Evolutionary conservation across 2,797 vertebrate genomes (phyloP).

Genomic region (Mastacembelus armatus): DNA sequence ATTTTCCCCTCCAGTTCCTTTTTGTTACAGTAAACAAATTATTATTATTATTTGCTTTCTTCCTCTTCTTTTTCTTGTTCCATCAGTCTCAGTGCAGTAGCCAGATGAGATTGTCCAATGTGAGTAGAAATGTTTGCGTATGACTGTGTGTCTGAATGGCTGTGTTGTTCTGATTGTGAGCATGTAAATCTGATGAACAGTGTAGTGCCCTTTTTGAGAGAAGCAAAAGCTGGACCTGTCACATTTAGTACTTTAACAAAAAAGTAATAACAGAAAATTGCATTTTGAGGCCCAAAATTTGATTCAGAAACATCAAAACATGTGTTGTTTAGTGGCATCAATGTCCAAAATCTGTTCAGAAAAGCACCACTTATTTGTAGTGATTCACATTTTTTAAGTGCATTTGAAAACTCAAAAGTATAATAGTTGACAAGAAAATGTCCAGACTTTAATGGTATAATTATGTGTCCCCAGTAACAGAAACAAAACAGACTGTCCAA

Average conservation of each 20-base stretch:
- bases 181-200: constrained; percentile 39
- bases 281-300: constrained; percentile 31
- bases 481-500: constrained; percentile 10
- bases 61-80: constrained; percentile 37
- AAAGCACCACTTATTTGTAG: constrained; percentile 25
- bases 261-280: constrained; percentile 29
- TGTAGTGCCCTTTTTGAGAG: constrained; percentile 42
- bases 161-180: constrained; percentile 29
- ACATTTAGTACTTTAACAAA: constrained; percentile 48
- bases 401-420: constrained; percentile 31
- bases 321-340: constrained; percentile 32
- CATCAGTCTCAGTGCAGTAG: constrained; percentile 77
- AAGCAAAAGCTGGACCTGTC: constrained; percentile 44
- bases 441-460: constrained; percentile 18
- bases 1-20: constrained; percentile 56
- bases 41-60: constrained; percentile 71
- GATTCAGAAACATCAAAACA: constrained; percentile 41
- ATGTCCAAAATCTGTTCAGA: constrained; percentile 15
- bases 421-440: constrained; percentile 13
- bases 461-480: constrained; percentile 16
- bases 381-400: constrained; percentile 26
- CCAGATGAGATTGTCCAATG: constrained; percentile 77
- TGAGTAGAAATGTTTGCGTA: constrained; percentile 25
- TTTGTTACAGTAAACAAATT: constrained; percentile 76
- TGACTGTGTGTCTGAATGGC: constrained; percentile 32